A percentile compares a stretch with the other conserved stretches of the same genome.
Conservation (phyloP, 1,140 invertebrate species). For the Danaus melanippus region DNA sequence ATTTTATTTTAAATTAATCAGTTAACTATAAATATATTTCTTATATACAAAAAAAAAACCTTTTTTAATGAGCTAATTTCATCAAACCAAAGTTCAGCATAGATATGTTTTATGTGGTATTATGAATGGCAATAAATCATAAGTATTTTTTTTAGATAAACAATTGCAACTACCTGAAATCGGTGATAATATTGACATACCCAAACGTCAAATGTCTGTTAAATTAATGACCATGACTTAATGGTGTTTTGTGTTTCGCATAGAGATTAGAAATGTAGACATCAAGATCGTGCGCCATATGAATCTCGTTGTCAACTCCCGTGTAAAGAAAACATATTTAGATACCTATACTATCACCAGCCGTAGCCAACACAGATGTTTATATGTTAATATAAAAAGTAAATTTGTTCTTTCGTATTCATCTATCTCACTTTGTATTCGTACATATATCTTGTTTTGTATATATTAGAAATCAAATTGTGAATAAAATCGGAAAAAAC, state of each 20-base stretch:
- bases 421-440: too few relatives aligned
- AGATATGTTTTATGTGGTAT: constrained; percentile 2
- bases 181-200: constrained; percentile 22
- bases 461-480: too few relatives aligned
- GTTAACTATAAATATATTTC: too few relatives aligned
- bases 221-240: constrained; percentile 62
- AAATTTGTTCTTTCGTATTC: too few relatives aligned
- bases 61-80: too few relatives aligned
- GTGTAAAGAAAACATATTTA: constrained; percentile 22
- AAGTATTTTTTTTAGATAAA: not conserved
- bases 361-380: too few relatives aligned
- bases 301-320: constrained; percentile 51
- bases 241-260: constrained; percentile 31
- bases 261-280: constrained; percentile 49
- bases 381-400: too few relatives aligned
- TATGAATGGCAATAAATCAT: constrained; percentile 1
- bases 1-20: too few relatives aligned
- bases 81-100: not conserved
- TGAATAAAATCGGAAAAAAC: too few relatives aligned
- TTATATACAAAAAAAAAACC: too few relatives aligned
- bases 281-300: constrained; percentile 55
- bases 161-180: constrained; percentile 22
- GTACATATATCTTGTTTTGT: too few relatives aligned
- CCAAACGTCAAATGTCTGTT: constrained; percentile 25
- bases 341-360: too few relatives aligned